These are phyloP conservation scores for Sesamia nonagrioides DNA, from an alignment of 1,140 invertebrate species.

Conservation along the genomic window DNA sequence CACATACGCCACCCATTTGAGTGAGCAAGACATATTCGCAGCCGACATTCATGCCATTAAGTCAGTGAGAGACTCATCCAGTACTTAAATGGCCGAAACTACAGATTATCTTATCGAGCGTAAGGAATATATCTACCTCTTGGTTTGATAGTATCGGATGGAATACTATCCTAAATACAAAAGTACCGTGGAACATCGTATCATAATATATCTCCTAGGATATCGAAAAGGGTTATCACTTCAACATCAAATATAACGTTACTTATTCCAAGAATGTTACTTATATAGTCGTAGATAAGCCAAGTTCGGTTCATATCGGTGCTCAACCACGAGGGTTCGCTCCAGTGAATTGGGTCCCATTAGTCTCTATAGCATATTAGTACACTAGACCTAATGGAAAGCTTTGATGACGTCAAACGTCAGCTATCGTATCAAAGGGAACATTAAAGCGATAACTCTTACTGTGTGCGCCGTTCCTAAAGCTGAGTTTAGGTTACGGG, in stretches of 20 bases:
- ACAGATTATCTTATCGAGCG: too few relatives aligned
- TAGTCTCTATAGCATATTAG: slow-evolving; percentile 36
- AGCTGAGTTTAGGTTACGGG: slow-evolving; percentile 4
- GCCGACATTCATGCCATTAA: too few relatives aligned
- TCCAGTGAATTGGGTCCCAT: slow-evolving; percentile 35
- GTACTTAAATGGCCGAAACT: too few relatives aligned
- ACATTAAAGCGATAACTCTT: slow-evolving; percentile 40
- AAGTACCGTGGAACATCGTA: neutral
- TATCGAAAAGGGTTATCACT: neutral
- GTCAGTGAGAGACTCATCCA: too few relatives aligned
- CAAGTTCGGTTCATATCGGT: slow-evolving; percentile 12
- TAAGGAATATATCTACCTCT: neutral
- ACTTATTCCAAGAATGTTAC: slow-evolving; percentile 12
- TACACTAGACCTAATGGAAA: slow-evolving; percentile 44
- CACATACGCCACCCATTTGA: too few relatives aligned
- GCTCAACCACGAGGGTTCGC: slow-evolving; percentile 24
- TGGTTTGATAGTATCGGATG: neutral
- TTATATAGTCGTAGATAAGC: slow-evolving; percentile 3
- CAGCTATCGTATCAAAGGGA: slow-evolving; percentile 40
- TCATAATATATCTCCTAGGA: neutral
- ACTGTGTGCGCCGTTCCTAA: neutral
- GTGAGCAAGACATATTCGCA: too few relatives aligned
- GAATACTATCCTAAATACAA: neutral
- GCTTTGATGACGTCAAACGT: slow-evolving; percentile 40
- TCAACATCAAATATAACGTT: neutral